Evolutionary conservation across 2,113 vertebrate species (phyloP), one percentile per base, ranked within the genome.

Genomic region (Silurus meridionalis): DNA sequence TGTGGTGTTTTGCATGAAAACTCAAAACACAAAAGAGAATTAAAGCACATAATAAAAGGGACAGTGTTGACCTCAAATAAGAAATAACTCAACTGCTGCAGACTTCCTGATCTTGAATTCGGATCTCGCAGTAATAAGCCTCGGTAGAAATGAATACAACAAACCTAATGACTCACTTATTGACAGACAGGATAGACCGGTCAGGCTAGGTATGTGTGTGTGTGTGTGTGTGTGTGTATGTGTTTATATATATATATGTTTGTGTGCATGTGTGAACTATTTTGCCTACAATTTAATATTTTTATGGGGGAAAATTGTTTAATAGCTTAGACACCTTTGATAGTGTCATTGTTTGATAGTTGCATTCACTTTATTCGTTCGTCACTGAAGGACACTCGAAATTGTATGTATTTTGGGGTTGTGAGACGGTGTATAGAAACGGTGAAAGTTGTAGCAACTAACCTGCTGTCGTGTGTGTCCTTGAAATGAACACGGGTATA

Each of bases 121-220:
- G 79, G 23, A 80, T 46, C 57, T 48, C 64, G 28, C 23, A 46
- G 48, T 72, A 61, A 57, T 67, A 5, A 67, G 17, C 48, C 13
- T 58, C 63, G 60, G 55, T 58, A 60, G 37, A 86, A 6, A 77
- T 21, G 80, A 60, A 64, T 78, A 61, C 25, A 61, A 85, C 63
- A 71, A 78, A 57, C 37, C 78, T 55, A 46, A 28, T 86, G 84
- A 83, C 74, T 84, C 83, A 72, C 25, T 11, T 75, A 82, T 83
- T 67, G 83, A 57, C 61, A 19, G 60, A 74, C 86, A 87, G 63
- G 83, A 86, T 58, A 80, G 67, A 85, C 83, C 64, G 14, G 88
- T 83, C 63, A 48, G 37, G 37, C 63, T 57, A 79, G 77, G 48
- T 23, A 5, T 63, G 66, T 21, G 78, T 60, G 25, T 58, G 74